Evolutionary conservation across 2,888 invertebrate genomes (phyloP).

Genomic region (Ornithoptera alexandrae): DNA sequence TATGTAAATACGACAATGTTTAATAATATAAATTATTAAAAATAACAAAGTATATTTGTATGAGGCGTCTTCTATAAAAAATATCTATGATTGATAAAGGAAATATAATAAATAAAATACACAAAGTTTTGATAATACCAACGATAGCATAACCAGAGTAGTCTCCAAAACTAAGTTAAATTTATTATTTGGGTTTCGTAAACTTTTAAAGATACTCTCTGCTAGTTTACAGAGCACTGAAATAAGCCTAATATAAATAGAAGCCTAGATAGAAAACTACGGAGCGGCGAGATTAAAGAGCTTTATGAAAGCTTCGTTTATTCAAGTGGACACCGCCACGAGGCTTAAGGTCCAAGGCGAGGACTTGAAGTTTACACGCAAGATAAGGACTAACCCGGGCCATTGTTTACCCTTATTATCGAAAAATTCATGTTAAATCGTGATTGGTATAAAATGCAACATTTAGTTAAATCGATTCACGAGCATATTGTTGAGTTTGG

Average conservation of each 20-base stretch:
- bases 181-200: neutral
- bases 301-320: conserved; percentile 16
- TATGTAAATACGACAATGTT: too few species aligned
- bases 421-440: neutral
- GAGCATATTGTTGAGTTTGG: too few species aligned
- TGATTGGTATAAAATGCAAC: neutral
- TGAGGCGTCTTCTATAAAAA: too few species aligned
- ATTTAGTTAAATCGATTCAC: too few species aligned
- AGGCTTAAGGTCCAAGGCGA: conserved; percentile 54
- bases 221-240: neutral
- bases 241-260: conserved; percentile 23
- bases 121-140: neutral
- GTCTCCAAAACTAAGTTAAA: neutral
- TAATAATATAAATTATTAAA: too few species aligned
- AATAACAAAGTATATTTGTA: too few species aligned
- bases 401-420: conserved; percentile 29
- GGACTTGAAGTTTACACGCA: conserved; percentile 65
- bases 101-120: neutral
- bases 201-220: neutral
- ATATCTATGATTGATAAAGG: too few species aligned
- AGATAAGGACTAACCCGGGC: conserved; percentile 53
- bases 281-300: conserved; percentile 35
- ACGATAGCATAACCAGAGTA: neutral
- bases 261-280: conserved; percentile 30
- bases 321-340: conserved; percentile 36